Percentiles rank a stretch among this genome's conserved stretches.
Conservation (phyloP, 2,113 vertebrate genomes). For the Psittacus erithacus region DNA sequence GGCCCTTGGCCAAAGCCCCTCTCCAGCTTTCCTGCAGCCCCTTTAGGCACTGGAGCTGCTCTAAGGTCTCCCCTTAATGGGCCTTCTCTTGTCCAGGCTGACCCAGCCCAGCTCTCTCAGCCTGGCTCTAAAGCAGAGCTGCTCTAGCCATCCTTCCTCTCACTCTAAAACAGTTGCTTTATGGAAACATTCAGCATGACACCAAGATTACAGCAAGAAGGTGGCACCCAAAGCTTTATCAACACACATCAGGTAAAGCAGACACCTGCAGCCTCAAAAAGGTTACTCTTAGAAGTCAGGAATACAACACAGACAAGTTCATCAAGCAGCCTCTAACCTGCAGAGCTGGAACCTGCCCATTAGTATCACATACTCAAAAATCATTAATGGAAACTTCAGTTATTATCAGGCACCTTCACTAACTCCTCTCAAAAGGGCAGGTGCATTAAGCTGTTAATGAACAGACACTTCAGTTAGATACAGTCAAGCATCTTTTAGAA, state of each 20-base stretch:
- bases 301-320: not conserved
- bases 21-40: too few relatives aligned
- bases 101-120: too few relatives aligned
- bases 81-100: too few relatives aligned
- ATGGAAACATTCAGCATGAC: not conserved
- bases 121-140: not conserved
- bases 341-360: conserved; percentile 20
- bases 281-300: not conserved
- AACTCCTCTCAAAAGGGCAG: conserved; percentile 23
- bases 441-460: conserved; percentile 44
- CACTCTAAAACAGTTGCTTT: not conserved
- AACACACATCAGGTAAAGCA: not conserved
- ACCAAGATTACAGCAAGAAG: not conserved
- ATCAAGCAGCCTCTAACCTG: conserved; percentile 13
- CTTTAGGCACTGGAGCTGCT: too few relatives aligned
- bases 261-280: conserved; percentile 1
- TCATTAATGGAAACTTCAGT: conserved; percentile 44
- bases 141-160: not conserved
- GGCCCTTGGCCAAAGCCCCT: too few relatives aligned
- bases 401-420: conserved; percentile 8
- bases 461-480: not conserved
- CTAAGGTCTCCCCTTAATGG: too few relatives aligned
- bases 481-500: not conserved
- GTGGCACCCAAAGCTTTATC: not conserved
- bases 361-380: conserved; percentile 17